Base-by-base conservation (phyloP, 2,113 vertebrate genomes). In the Ramphastos sulfuratus region DNA sequence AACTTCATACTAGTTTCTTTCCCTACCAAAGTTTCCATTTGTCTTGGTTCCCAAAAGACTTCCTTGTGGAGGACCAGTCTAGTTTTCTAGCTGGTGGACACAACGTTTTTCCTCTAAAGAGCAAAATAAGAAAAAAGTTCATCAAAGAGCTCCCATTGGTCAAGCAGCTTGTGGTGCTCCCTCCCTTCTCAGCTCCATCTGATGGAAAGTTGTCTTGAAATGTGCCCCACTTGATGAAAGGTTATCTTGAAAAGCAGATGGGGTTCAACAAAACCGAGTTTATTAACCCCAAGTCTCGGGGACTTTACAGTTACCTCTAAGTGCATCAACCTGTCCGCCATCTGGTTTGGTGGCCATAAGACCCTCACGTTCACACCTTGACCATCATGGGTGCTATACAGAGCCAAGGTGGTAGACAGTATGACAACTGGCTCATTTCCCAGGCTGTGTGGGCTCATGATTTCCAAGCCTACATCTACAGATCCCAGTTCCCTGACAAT, bases 251-350 rank as follows among this genome's bases (percentile, higher is more conserved):
- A 95, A 93, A 94, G 76, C 13, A 11, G 76, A 93, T 92, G 93
- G 80, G 84, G 87, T 77, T 90, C 90, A 94, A 96, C 89, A 95
- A 88, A 91, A 59, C 80, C 74, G 60, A 96, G 84, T 91, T 89
- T 81, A 79, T 92, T 92, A 96, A 90, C 96, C 96, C 92, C 87
- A 93, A 92, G 70, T 52, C 77, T 93, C 75, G 14, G 10, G 46
- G 94, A 94, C 77, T 44, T 14, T 65, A 88, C 87, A 93, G 91
- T 91, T 92, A 92, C 77, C 81, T 91, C 44, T 1, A 2, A 42
- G 42, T 18, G 17, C 82, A 70, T 88, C 92, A 93, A 91, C 94
- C 88, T 91, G 89, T 92, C 94, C 94, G 94, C 78, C 87, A 90
- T 85, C 81, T 91, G 79, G 85, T 91, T 94, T 87, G 39, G 74